Conservation (phyloP, 2,797 vertebrate genomes). For the Diplodus puntazzo region DNA sequence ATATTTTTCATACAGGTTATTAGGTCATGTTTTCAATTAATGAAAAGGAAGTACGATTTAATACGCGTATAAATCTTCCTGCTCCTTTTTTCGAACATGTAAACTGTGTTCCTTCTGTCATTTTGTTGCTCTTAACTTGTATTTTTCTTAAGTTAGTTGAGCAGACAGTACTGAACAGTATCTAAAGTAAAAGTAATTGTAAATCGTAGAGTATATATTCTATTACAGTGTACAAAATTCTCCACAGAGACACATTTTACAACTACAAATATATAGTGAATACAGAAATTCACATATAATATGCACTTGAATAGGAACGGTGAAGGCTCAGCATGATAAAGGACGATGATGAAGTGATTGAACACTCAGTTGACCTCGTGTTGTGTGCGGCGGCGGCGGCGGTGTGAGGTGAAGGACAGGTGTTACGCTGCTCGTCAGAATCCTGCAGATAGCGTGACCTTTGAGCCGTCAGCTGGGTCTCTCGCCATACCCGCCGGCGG, state of each 20-base stretch:
- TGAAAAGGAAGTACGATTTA: too few relatives aligned
- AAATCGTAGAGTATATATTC: too few relatives aligned
- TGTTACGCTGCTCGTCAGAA: slow-evolving; percentile 32
- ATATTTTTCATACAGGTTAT: too few relatives aligned
- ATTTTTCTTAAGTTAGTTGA: too few relatives aligned
- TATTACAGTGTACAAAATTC: neutral
- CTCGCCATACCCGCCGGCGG: slow-evolving; percentile 10
- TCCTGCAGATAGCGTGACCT: slow-evolving; percentile 49
- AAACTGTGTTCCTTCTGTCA: too few relatives aligned
- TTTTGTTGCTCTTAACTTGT: too few relatives aligned
- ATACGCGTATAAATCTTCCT: too few relatives aligned
- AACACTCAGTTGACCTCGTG: slow-evolving; percentile 4
- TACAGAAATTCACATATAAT: neutral
- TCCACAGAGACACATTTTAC: neutral
- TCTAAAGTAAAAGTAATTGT: too few relatives aligned
- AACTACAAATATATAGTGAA: neutral
- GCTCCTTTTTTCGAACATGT: too few relatives aligned
- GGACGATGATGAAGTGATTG: neutral
- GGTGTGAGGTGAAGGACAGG: slow-evolving; percentile 35
- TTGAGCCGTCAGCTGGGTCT: slow-evolving; percentile 29
- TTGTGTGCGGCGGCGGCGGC: neutral
- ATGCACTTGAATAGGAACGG: neutral
- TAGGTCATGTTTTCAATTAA: too few relatives aligned
- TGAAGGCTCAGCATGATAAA: neutral
- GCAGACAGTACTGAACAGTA: neutral